phyloP scores from a whole-genome alignment of 2,888 invertebrate genomes.

The Scaptomyza flava region DNA sequence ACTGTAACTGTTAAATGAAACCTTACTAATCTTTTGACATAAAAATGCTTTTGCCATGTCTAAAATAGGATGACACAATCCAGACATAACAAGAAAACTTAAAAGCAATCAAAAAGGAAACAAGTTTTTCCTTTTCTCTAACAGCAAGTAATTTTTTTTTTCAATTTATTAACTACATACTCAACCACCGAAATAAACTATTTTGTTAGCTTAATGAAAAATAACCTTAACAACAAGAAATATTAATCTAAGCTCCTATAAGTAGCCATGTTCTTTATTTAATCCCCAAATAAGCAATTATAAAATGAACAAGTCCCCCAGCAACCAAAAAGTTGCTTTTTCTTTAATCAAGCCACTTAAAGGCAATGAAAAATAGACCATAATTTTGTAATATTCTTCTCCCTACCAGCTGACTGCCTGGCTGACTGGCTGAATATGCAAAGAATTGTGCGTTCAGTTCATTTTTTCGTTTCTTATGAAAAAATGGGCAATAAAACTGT shows the following conservation, averaged over 20 bases:
- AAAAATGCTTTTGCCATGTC: background rate
- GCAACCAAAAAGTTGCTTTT: background rate
- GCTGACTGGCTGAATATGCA: conserved; percentile 25
- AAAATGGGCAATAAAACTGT: conserved; percentile 75
- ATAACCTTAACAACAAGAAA: background rate
- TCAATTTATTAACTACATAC: too few species aligned
- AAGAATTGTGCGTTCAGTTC: conserved; percentile 40
- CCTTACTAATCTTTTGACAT: background rate
- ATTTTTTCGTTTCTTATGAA: conserved; percentile 14
- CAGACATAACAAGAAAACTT: too few species aligned
- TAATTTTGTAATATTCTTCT: conserved; percentile 43
- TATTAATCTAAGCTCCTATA: background rate
- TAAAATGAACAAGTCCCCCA: conserved; percentile 24
- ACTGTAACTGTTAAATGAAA: background rate
- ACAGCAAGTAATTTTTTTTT: too few species aligned
- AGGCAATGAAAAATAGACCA: conserved; percentile 51
- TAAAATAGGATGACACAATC: background rate
- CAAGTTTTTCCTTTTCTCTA: too few species aligned
- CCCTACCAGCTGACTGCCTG: background rate
- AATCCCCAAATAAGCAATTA: conserved; percentile 29
- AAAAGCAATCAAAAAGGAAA: too few species aligned
- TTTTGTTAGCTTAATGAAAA: too few species aligned
- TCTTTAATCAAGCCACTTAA: conserved; percentile 47
- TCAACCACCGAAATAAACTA: background rate
- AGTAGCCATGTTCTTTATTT: conserved; percentile 2